Percentiles rank a stretch among this genome's conserved stretches.
Evolutionary conservation across 2,888 invertebrate genomes (phyloP).

Genomic region (Poecilobothrus nobilitatus): DNA sequence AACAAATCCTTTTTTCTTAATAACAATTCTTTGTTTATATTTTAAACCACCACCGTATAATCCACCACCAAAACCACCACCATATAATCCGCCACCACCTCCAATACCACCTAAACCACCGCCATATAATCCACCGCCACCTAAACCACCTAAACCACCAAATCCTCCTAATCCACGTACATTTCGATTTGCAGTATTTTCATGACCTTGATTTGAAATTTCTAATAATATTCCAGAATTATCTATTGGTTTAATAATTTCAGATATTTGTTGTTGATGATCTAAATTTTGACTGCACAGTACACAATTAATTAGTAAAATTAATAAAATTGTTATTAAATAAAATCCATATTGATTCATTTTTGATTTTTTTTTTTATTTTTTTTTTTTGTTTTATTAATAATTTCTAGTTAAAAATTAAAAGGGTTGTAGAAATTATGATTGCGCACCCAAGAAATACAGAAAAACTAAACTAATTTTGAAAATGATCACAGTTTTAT

Average conservation of each 20-base stretch:
- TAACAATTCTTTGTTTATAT: slow-evolving; percentile 8
- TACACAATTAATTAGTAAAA: background rate
- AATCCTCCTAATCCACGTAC: background rate
- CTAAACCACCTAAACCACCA: slow-evolving; percentile 3
- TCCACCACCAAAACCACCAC: slow-evolving; percentile 9
- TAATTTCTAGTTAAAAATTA: background rate
- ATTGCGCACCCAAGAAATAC: background rate
- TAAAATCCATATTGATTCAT: background rate
- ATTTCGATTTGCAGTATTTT: slow-evolving; percentile 13
- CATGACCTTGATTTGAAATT: slow-evolving; percentile 13
- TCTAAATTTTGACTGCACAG: background rate
- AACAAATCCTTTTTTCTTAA: slow-evolving; percentile 9
- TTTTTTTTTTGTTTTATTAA: no score
- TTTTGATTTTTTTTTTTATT: background rate
- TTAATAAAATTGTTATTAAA: background rate
- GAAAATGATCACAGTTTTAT: background rate
- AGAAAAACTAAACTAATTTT: background rate
- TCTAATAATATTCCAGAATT: slow-evolving; percentile 8
- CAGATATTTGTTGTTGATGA: background rate
- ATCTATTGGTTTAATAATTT: background rate
- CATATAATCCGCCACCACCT: slow-evolving; percentile 10
- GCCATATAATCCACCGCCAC: background rate
- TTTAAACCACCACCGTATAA: slow-evolving; percentile 16
- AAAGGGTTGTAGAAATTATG: background rate
- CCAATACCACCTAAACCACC: slow-evolving; percentile 7